phyloP scores from a whole-genome alignment of 2,113 vertebrate genomes.

The Phalacrocorax aristotelis region DNA sequence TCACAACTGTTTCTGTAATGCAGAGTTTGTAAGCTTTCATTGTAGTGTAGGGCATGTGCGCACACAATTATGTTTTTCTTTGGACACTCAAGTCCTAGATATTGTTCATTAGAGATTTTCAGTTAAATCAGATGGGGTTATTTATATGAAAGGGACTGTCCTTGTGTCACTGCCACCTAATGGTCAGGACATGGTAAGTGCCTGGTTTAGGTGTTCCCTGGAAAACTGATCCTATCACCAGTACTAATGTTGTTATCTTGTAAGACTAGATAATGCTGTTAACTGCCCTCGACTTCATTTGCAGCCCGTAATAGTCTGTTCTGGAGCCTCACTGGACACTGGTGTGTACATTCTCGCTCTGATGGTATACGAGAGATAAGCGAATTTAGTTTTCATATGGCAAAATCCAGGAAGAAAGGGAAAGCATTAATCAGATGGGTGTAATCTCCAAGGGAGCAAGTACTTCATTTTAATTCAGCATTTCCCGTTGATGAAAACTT shows the following conservation, averaged over 20 bases:
- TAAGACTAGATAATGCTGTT: background rate
- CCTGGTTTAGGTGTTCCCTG: background rate
- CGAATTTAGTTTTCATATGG: slow-evolving; percentile 22
- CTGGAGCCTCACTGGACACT: background rate
- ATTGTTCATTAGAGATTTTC: background rate
- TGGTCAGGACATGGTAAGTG: background rate
- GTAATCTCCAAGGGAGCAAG: slow-evolving; percentile 63
- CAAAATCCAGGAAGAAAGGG: slow-evolving; percentile 39
- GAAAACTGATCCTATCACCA: background rate
- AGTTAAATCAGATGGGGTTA: background rate
- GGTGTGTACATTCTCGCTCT: background rate
- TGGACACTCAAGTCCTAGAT: background rate
- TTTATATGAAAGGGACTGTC: background rate
- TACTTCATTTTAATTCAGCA: slow-evolving; percentile 69
- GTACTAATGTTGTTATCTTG: background rate
- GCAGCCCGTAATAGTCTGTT: background rate
- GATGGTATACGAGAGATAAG: background rate
- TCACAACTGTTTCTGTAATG: background rate
- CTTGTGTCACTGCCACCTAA: slow-evolving; percentile 17
- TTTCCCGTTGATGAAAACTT: slow-evolving; percentile 78
- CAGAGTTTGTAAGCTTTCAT: background rate
- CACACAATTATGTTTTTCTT: background rate
- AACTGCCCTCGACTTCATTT: background rate
- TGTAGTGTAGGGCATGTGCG: background rate
- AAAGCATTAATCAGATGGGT: slow-evolving; percentile 58